These are phyloP conservation scores for Holacanthella duospinosa DNA, from an alignment of 2,888 invertebrate genomes.

Conservation along the genomic window DNA sequence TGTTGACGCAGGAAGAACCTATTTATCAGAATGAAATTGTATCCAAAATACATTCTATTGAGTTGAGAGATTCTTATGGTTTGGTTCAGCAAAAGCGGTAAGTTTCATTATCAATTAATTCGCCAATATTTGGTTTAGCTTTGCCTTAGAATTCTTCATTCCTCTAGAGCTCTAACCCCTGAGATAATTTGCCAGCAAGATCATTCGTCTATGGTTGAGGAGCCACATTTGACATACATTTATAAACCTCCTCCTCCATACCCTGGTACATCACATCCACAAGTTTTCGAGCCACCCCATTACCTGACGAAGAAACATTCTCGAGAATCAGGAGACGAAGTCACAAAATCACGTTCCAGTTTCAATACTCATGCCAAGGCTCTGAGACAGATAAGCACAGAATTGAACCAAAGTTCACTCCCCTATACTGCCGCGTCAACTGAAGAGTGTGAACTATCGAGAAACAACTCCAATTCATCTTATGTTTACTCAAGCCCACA, in stretches of 20 bases:
- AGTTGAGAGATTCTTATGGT: constrained; percentile 27
- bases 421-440: background rate
- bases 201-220: no score
- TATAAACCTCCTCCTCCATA: constrained; percentile 80
- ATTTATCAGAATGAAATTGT: constrained; percentile 37
- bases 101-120: background rate
- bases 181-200: constrained; percentile 8
- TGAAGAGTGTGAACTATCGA: no score
- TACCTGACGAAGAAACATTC: background rate
- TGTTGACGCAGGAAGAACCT: constrained; percentile 27
- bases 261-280: constrained; percentile 50
- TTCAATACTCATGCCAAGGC: constrained; percentile 3
- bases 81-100: background rate
- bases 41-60: constrained; percentile 36
- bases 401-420: constrained; percentile 1
- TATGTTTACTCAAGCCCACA: background rate
- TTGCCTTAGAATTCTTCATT: background rate
- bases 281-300: background rate
- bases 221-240: constrained; percentile 54
- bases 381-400: background rate
- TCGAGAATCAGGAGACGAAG: background rate
- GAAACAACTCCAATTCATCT: no score
- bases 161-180: background rate
- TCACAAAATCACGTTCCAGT: background rate
- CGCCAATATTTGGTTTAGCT: background rate